A percentile compares a stretch with the other conserved stretches of the same genome.
Evolutionary conservation across 1,140 invertebrate species (phyloP).

Genomic region (Patella vulgata): DNA sequence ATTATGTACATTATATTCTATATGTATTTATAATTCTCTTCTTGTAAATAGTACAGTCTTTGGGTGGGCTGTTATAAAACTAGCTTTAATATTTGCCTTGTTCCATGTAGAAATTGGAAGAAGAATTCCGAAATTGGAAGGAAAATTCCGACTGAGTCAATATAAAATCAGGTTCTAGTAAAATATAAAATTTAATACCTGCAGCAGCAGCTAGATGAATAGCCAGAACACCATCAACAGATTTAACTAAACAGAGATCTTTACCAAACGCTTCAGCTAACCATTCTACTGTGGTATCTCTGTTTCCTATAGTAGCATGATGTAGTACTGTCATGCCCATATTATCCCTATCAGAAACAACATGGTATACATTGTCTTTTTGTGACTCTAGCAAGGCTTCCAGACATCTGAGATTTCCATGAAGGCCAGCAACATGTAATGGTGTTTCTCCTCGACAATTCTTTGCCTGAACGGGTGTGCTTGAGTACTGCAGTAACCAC

Average conservation of each 20-base stretch:
- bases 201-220: constrained; percentile 27
- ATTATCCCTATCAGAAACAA: constrained; percentile 18
- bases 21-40: too few species aligned
- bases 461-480: constrained; percentile 17
- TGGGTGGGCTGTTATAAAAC: too few species aligned
- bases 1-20: too few species aligned
- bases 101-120: too few species aligned
- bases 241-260: constrained; percentile 18
- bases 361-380: background rate
- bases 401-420: constrained; percentile 22
- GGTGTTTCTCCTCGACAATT: constrained; percentile 27
- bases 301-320: constrained; percentile 19
- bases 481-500: constrained; percentile 18
- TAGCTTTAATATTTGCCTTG: too few species aligned
- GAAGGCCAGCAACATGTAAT: constrained; percentile 21
- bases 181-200: too few species aligned
- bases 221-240: constrained; percentile 20
- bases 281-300: constrained; percentile 16
- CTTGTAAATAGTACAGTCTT: too few species aligned
- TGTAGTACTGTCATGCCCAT: constrained; percentile 26
- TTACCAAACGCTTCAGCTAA: constrained; percentile 23
- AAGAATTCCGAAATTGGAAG: too few species aligned
- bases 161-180: too few species aligned
- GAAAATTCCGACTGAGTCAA: too few species aligned
- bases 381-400: constrained; percentile 14